These are phyloP conservation scores for Achlya flavicornis DNA, from an alignment of 2,888 invertebrate species.

Conservation along the genomic window DNA sequence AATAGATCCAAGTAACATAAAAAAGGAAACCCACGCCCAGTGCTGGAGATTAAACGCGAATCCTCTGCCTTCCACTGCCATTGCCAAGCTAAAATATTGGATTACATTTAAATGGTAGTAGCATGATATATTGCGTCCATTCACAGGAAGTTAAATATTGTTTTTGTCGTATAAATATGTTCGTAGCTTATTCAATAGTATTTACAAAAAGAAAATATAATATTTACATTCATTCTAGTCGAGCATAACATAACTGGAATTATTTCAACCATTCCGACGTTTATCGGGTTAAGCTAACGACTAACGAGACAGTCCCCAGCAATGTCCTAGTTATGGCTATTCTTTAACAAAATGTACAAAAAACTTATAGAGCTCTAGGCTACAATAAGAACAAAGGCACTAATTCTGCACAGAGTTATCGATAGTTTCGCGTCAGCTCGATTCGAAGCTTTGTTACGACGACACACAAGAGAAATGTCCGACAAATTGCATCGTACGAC, in stretches of 20 bases:
- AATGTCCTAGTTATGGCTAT: slow-evolving; percentile 53
- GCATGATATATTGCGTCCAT: slow-evolving; percentile 51
- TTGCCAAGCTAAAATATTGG: slow-evolving; percentile 64
- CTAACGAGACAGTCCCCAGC: slow-evolving; percentile 55
- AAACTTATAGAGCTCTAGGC: slow-evolving; percentile 33
- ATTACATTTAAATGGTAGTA: slow-evolving; percentile 57
- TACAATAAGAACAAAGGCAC: slow-evolving; percentile 65
- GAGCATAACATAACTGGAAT: slow-evolving; percentile 37
- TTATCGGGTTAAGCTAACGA: slow-evolving; percentile 58
- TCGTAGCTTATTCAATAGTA: no score
- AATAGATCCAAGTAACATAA: slow-evolving; percentile 35
- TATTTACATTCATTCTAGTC: slow-evolving; percentile 30
- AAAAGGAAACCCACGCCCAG: slow-evolving; percentile 55
- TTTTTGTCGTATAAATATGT: neutral
- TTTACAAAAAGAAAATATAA: no score
- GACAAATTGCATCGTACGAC: slow-evolving; percentile 73
- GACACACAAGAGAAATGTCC: slow-evolving; percentile 72
- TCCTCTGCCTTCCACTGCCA: slow-evolving; percentile 44
- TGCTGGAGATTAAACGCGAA: slow-evolving; percentile 60
- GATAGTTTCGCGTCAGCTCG: slow-evolving; percentile 69
- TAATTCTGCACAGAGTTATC: slow-evolving; percentile 68
- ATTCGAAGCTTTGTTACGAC: slow-evolving; percentile 68
- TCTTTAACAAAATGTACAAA: slow-evolving; percentile 45
- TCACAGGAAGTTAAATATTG: slow-evolving; percentile 29
- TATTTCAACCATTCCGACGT: slow-evolving; percentile 52